These are phyloP conservation scores for Lithophane semibrunnea DNA, from an alignment of 2,888 invertebrate genomes.

Conservation along the genomic window DNA sequence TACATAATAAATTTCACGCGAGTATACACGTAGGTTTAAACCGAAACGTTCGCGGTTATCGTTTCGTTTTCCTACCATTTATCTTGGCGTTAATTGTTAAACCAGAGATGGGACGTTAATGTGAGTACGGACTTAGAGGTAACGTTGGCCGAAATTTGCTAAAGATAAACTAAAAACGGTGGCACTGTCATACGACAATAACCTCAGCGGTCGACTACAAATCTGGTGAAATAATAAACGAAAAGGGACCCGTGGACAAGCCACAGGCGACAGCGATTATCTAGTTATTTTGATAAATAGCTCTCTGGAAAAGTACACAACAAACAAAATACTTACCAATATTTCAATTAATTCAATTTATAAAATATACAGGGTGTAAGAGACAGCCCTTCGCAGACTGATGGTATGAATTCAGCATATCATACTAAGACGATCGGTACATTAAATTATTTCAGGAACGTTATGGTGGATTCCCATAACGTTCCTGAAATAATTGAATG, in stretches of 20 bases:
- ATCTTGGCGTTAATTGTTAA: conserved; percentile 66
- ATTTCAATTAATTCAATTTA: too few relatives aligned
- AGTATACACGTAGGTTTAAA: conserved; percentile 50
- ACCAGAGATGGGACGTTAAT: conserved; percentile 61
- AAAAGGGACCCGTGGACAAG: conserved; percentile 51
- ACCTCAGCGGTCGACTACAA: conserved; percentile 77
- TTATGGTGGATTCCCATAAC: too few relatives aligned
- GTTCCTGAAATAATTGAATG: too few relatives aligned
- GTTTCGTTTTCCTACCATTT: conserved; percentile 61
- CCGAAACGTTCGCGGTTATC: conserved; percentile 63
- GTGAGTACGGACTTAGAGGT: conserved; percentile 58
- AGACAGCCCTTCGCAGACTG: too few relatives aligned
- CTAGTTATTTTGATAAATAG: neutral
- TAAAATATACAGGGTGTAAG: too few relatives aligned
- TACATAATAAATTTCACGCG: conserved; percentile 59
- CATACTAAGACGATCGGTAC: too few relatives aligned
- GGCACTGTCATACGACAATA: conserved; percentile 75
- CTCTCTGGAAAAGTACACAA: neutral
- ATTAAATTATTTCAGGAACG: too few relatives aligned
- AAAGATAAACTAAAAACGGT: conserved; percentile 83
- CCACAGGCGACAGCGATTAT: conserved; percentile 50
- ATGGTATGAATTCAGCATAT: too few relatives aligned
- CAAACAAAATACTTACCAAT: too few relatives aligned
- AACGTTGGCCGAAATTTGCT: conserved; percentile 65
- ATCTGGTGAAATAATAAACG: conserved; percentile 79